Evolutionary conservation across 1,140 invertebrate genomes (phyloP).

Genomic region (Brachionus sp.): DNA sequence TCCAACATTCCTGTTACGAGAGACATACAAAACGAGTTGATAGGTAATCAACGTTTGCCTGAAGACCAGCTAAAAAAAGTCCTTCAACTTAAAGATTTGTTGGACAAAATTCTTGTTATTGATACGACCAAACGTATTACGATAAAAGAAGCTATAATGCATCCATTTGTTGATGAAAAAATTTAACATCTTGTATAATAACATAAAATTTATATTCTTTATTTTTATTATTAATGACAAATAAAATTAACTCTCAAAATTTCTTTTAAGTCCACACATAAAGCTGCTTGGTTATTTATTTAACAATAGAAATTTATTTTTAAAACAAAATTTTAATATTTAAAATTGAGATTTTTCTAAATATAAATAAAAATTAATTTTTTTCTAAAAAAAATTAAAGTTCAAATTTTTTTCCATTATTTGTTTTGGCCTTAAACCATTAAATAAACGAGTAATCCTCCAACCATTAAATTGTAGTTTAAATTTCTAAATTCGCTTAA

Average conservation of each 20-base stretch:
- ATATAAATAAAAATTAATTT: too few species aligned
- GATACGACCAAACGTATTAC: constrained; percentile 88
- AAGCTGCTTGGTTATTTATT: too few species aligned
- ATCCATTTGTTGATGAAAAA: constrained; percentile 93
- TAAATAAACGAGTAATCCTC: too few species aligned
- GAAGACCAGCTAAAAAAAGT: constrained; percentile 84
- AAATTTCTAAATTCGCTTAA: too few species aligned
- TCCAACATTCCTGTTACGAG: constrained; percentile 79
- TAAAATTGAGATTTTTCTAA: too few species aligned
- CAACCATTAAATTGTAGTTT: too few species aligned
- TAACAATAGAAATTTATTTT: too few species aligned
- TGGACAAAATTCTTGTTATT: constrained; percentile 86
- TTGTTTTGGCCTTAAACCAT: too few species aligned
- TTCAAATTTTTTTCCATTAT: too few species aligned
- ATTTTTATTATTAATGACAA: constrained; percentile 21
- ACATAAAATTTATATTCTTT: background rate
- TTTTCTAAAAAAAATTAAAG: too few species aligned
- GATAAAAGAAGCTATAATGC: constrained; percentile 85
- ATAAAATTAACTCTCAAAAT: background rate
- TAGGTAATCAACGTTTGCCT: constrained; percentile 77
- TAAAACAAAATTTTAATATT: too few species aligned
- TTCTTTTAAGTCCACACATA: too few species aligned
- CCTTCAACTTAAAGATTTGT: constrained; percentile 82
- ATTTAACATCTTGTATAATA: background rate
- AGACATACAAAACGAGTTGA: constrained; percentile 79